These are phyloP conservation scores for Sesia apiformis DNA, from an alignment of 2,888 invertebrate species.

Conservation along the genomic window DNA sequence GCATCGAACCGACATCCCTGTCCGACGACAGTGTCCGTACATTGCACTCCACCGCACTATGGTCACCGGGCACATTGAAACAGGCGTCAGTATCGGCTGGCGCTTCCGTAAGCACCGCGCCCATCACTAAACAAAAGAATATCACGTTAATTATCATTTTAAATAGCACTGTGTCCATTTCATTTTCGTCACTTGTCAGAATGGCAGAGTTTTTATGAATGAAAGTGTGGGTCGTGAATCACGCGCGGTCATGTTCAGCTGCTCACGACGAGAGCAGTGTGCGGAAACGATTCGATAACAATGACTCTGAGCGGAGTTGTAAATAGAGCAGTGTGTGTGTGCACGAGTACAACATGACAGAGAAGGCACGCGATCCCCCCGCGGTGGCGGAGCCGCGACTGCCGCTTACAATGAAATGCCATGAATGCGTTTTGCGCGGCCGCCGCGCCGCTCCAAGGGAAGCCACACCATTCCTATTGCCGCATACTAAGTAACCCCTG, in stretches of 20 bases:
- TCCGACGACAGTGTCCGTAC: slow-evolving; percentile 82
- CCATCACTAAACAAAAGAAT: slow-evolving; percentile 72
- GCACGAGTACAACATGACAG: slow-evolving; percentile 15
- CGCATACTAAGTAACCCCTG: slow-evolving; percentile 64
- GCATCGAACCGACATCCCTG: slow-evolving; percentile 76
- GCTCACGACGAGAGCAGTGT: slow-evolving; percentile 35
- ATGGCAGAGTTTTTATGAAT: slow-evolving; percentile 33
- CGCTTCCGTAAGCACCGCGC: slow-evolving; percentile 69
- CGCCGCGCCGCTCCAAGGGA: slow-evolving; percentile 11
- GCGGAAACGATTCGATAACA: slow-evolving; percentile 35
- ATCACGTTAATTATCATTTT: slow-evolving; percentile 70
- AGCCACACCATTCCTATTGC: slow-evolving; percentile 43
- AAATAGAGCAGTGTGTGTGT: slow-evolving; percentile 23
- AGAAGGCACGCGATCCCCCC: slow-evolving; percentile 44
- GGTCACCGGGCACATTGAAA: slow-evolving; percentile 56
- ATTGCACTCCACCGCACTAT: slow-evolving; percentile 73
- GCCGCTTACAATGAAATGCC: slow-evolving; percentile 36
- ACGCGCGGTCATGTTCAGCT: slow-evolving; percentile 52
- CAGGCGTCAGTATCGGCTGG: slow-evolving; percentile 61
- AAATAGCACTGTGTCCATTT: slow-evolving; percentile 66
- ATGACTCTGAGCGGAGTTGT: slow-evolving; percentile 25
- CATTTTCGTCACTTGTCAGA: slow-evolving; percentile 64
- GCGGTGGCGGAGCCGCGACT: slow-evolving; percentile 63
- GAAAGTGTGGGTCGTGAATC: slow-evolving; percentile 35
- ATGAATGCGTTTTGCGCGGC: slow-evolving; percentile 49